These are phyloP conservation scores for Sebastiscus tertius DNA, from an alignment of 2,797 vertebrate genomes.

Conservation along the genomic window DNA sequence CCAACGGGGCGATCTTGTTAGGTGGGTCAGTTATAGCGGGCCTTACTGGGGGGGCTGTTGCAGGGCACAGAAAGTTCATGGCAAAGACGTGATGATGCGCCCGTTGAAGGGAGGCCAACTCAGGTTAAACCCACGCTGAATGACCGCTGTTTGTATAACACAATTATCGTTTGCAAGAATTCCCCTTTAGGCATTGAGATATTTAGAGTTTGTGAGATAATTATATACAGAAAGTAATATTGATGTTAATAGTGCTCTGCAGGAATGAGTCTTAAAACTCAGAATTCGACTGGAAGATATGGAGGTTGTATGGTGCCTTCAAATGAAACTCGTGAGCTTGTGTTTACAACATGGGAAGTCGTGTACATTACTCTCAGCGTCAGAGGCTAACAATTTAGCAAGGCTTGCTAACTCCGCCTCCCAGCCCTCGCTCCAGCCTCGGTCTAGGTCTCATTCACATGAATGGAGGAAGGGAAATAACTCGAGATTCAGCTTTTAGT, in stretches of 20 bases:
- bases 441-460: too few species aligned
- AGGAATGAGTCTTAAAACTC: too few species aligned
- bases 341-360: too few species aligned
- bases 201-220: not conserved
- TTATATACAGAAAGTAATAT: not conserved
- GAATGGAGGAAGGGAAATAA: too few species aligned
- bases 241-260: fast-evolving
- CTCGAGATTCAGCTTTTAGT: too few species aligned
- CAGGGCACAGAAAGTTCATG: not conserved
- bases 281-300: too few species aligned
- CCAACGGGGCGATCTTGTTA: not conserved
- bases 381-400: too few species aligned
- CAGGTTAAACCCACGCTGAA: not conserved
- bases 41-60: not conserved
- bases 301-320: too few species aligned
- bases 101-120: not conserved
- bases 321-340: too few species aligned
- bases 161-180: not conserved
- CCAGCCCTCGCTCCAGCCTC: too few species aligned
- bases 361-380: too few species aligned
- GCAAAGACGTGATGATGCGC: not conserved
- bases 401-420: too few species aligned
- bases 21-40: not conserved
- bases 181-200: not conserved
- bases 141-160: not conserved